Evolutionary conservation across 2,113 vertebrate species (phyloP).

Genomic region (Donacobius atricapilla): DNA sequence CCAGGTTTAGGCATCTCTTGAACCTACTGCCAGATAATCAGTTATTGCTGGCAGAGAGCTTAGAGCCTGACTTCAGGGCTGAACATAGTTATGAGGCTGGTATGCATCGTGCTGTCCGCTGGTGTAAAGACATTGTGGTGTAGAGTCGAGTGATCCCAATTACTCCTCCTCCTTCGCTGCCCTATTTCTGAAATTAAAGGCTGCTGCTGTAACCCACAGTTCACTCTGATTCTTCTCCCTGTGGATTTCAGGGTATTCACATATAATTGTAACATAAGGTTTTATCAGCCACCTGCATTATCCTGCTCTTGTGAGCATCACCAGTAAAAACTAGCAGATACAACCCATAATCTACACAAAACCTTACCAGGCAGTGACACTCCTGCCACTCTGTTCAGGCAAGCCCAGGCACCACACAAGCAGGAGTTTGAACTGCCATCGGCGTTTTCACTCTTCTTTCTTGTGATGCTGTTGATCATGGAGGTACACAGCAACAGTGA

Average conservation of each 20-base stretch:
- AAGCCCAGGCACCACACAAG: not conserved
- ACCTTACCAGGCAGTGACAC: not conserved
- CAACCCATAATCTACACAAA: not conserved
- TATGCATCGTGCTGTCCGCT: not conserved
- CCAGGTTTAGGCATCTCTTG: constrained; percentile 20
- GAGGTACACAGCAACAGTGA: not conserved
- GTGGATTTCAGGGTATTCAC: not conserved
- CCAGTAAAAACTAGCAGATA: not conserved
- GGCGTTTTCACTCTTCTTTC: not conserved
- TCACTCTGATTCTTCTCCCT: not conserved
- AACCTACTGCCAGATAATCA: constrained; percentile 4
- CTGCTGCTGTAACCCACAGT: not conserved
- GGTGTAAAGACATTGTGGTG: not conserved
- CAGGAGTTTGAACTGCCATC: not conserved
- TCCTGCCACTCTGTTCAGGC: not conserved
- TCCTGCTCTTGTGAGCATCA: not conserved
- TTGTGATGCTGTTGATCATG: not conserved
- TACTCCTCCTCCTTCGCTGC: not conserved
- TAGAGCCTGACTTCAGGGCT: not conserved
- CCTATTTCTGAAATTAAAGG: constrained; percentile 12
- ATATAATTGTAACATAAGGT: not conserved
- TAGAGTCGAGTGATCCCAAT: not conserved
- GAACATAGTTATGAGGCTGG: not conserved
- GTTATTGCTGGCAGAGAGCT: not conserved
- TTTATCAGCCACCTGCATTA: not conserved